Conservation (phyloP, 2,113 vertebrate genomes). For the Drymodes brunneopygia region DNA sequence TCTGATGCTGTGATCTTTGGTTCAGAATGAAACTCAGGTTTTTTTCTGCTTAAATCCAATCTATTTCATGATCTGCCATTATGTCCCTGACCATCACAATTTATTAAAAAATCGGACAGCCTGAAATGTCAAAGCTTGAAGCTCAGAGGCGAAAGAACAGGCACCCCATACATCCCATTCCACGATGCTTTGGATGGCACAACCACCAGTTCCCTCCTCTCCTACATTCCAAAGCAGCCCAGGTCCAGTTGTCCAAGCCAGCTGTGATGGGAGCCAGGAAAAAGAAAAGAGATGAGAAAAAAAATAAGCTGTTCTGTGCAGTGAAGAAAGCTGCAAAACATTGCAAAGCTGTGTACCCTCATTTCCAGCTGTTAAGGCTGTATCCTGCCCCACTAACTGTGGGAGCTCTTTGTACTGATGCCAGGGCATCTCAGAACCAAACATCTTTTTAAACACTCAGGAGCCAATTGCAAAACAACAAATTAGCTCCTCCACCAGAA, state of each 20-base stretch:
- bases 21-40: accelerated
- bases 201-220: not conserved
- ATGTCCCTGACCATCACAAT: not conserved
- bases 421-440: not conserved
- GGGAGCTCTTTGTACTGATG: not conserved
- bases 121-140: not conserved
- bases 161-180: not conserved
- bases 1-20: not conserved
- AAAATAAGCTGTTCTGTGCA: not conserved
- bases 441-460: not conserved
- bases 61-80: not conserved
- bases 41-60: not conserved
- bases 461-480: not conserved
- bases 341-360: not conserved
- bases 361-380: not conserved
- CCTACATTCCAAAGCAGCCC: not conserved
- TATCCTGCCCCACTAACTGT: not conserved
- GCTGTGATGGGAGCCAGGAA: not conserved
- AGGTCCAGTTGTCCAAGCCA: not conserved
- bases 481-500: not conserved
- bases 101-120: not conserved
- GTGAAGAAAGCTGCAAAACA: not conserved
- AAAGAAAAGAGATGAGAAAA: not conserved
- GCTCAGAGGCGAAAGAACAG: not conserved
- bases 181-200: not conserved